These are phyloP conservation scores for Lucilia cuprina DNA, from an alignment of 1,140 invertebrate species.

Conservation along the genomic window DNA sequence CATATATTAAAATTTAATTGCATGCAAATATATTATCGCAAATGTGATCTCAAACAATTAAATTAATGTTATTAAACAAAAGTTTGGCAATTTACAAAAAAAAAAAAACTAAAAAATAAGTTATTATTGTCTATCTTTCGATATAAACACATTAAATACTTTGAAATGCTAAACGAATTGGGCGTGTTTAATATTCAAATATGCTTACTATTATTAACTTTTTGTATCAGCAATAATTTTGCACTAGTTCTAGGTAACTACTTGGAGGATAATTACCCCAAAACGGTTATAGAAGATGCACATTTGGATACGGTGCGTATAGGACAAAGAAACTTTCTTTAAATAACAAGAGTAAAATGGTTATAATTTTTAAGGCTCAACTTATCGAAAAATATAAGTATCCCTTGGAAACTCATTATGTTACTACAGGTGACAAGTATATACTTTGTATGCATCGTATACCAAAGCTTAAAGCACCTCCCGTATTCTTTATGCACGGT, in stretches of 20 bases:
- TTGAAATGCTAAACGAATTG: no score
- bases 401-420: slow-evolving; percentile 64
- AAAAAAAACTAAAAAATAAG: no score
- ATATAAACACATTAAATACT: no score
- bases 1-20: no score
- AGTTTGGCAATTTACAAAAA: no score
- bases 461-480: slow-evolving; percentile 47
- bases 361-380: slow-evolving; percentile 45
- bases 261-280: slow-evolving; percentile 47
- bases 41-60: no score
- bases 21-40: no score
- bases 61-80: no score
- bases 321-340: not conserved
- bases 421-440: slow-evolving; percentile 66
- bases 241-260: slow-evolving; percentile 3
- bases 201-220: no score
- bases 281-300: slow-evolving; percentile 38
- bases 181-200: no score
- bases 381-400: slow-evolving; percentile 66
- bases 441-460: slow-evolving; percentile 66
- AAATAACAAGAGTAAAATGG: not conserved
- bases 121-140: no score
- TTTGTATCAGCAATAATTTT: no score
- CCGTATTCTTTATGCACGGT: slow-evolving; percentile 72
- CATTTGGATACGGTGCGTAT: slow-evolving; percentile 38